Percentiles rank a stretch among this genome's conserved stretches.
Evolutionary conservation across 2,888 invertebrate species (phyloP).

Genomic region (Julus scanicus): DNA sequence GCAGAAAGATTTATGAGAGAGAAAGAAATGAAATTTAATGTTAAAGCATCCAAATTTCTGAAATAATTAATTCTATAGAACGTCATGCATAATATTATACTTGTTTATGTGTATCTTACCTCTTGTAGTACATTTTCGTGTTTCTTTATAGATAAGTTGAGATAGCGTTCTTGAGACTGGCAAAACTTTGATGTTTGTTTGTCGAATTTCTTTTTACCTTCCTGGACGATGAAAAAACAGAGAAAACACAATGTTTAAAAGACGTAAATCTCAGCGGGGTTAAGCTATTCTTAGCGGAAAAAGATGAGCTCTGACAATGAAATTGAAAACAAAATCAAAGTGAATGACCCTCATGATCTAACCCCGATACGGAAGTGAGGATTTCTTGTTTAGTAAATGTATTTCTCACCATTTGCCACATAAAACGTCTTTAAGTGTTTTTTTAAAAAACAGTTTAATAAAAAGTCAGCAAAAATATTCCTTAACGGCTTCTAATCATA

Average conservation of each 20-base stretch:
- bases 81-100: too few relatives aligned
- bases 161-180: slow-evolving; percentile 93
- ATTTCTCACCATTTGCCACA: slow-evolving; percentile 7
- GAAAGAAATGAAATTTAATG: too few relatives aligned
- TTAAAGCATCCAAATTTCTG: too few relatives aligned
- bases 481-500: too few relatives aligned
- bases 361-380: slow-evolving; percentile 4
- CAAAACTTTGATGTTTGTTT: slow-evolving; percentile 98
- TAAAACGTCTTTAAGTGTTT: background rate
- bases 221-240: slow-evolving; percentile 70
- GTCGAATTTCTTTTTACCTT: slow-evolving; percentile 96
- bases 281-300: background rate
- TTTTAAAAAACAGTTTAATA: background rate
- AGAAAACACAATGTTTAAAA: slow-evolving; percentile 47
- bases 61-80: too few relatives aligned
- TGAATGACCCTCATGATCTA: slow-evolving; percentile 42
- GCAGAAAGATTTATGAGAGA: too few relatives aligned
- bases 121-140: slow-evolving; percentile 90
- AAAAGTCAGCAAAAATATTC: background rate
- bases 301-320: slow-evolving; percentile 41
- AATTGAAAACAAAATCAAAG: slow-evolving; percentile 40
- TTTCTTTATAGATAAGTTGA: slow-evolving; percentile 92
- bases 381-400: slow-evolving; percentile 12
- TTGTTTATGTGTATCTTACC: slow-evolving; percentile 62
- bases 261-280: background rate